phyloP scores from a whole-genome alignment of 1,140 invertebrate species.

The Aricia agestis region DNA sequence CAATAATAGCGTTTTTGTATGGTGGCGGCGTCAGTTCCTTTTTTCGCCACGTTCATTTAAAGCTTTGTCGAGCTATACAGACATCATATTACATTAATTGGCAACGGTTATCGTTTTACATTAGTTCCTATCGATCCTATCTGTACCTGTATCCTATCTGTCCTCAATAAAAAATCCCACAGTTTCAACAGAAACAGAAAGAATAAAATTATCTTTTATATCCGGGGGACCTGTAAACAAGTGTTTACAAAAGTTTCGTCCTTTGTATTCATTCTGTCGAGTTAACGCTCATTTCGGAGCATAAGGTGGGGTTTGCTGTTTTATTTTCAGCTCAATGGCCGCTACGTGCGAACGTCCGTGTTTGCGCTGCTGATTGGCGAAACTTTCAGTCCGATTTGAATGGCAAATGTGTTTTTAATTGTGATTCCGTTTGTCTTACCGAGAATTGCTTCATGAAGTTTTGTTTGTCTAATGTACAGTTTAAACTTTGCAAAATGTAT shows the following conservation, averaged over 20 bases:
- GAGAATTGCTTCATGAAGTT: not conserved
- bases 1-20: too few species aligned
- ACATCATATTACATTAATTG: too few species aligned
- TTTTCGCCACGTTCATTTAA: too few species aligned
- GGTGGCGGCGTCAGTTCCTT: too few species aligned
- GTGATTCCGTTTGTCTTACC: not conserved
- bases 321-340: slow-evolving; percentile 1
- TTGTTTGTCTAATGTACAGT: too few species aligned
- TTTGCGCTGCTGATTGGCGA: not conserved
- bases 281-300: slow-evolving; percentile 2
- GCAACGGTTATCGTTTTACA: too few species aligned
- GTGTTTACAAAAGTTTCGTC: not conserved
- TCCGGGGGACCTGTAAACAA: not conserved
- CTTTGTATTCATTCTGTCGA: not conserved
- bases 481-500: too few species aligned
- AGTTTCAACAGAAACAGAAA: not conserved
- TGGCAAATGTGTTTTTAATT: slow-evolving; percentile 3
- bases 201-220: not conserved
- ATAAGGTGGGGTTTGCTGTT: not conserved
- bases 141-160: too few species aligned
- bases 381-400: not conserved
- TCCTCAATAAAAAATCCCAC: not conserved
- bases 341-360: not conserved
- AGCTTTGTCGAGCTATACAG: too few species aligned
- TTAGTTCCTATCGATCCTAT: too few species aligned